phyloP scores from a whole-genome alignment of 2,113 vertebrate species.

The Triplophysa dalaica region DNA sequence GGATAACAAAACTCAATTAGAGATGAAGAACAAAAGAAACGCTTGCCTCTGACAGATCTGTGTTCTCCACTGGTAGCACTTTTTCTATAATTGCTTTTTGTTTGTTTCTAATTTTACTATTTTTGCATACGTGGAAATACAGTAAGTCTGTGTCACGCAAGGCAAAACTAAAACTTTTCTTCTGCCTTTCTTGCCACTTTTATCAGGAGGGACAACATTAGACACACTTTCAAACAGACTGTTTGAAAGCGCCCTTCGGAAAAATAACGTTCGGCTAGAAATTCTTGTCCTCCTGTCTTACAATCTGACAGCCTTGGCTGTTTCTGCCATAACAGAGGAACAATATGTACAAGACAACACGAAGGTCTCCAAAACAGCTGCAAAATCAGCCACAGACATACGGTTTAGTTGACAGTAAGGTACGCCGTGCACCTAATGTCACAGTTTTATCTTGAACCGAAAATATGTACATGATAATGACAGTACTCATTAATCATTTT shows the following conservation, averaged over 20 bases:
- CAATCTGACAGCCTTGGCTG: constrained; percentile 37
- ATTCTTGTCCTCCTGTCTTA: background rate
- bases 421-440: background rate
- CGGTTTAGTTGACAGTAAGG: background rate
- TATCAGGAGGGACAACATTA: too few relatives aligned
- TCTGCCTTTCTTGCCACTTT: too few relatives aligned
- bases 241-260: background rate
- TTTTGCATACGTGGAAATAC: too few relatives aligned
- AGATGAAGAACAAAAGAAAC: too few relatives aligned
- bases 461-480: background rate
- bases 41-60: too few relatives aligned
- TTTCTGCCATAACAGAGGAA: constrained; percentile 19
- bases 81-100: too few relatives aligned
- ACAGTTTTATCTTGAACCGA: constrained; percentile 11
- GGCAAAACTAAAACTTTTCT: too few relatives aligned
- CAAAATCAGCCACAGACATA: background rate
- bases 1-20: too few relatives aligned
- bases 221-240: background rate
- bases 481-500: background rate
- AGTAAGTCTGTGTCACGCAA: too few relatives aligned
- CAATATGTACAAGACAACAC: constrained; percentile 18
- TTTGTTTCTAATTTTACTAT: too few relatives aligned
- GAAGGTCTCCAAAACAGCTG: constrained; percentile 38
- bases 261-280: constrained; percentile 4
- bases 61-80: too few relatives aligned